Conservation (phyloP, 2,888 invertebrate genomes). For the Drosophila gaucha region DNA sequence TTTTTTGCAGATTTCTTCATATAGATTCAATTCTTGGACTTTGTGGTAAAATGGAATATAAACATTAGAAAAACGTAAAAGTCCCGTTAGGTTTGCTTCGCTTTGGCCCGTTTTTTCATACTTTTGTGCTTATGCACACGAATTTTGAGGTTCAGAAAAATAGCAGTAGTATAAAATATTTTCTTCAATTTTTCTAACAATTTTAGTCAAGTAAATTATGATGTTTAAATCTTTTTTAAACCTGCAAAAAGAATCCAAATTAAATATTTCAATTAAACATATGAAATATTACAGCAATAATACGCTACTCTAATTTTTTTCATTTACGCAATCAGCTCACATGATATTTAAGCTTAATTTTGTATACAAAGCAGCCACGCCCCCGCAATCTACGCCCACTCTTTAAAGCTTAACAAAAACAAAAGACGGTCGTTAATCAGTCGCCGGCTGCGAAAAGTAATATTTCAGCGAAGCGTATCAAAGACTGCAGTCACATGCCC, state of each 20-base stretch:
- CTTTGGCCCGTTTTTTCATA: too few species aligned
- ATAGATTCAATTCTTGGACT: too few species aligned
- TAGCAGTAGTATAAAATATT: too few species aligned
- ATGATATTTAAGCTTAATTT: background rate
- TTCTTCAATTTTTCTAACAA: background rate
- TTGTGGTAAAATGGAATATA: too few species aligned
- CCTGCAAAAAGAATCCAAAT: background rate
- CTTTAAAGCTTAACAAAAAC: constrained; percentile 29
- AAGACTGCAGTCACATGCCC: constrained; percentile 11
- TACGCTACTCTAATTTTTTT: background rate
- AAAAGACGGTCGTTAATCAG: constrained; percentile 53
- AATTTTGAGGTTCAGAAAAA: too few species aligned
- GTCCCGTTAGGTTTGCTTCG: too few species aligned
- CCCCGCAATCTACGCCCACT: background rate
- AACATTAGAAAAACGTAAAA: too few species aligned
- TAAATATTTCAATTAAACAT: background rate
- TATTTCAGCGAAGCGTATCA: constrained; percentile 41
- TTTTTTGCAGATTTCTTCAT: too few species aligned
- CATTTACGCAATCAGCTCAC: background rate
- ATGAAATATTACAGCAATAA: background rate
- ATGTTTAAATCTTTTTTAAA: background rate
- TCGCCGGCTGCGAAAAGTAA: constrained; percentile 32
- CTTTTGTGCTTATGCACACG: too few species aligned
- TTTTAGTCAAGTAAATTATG: background rate
- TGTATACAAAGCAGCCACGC: constrained; percentile 3